Evolutionary conservation across 2,888 invertebrate species (phyloP).

Genomic region (Acanthosoma haemorrhoidale): DNA sequence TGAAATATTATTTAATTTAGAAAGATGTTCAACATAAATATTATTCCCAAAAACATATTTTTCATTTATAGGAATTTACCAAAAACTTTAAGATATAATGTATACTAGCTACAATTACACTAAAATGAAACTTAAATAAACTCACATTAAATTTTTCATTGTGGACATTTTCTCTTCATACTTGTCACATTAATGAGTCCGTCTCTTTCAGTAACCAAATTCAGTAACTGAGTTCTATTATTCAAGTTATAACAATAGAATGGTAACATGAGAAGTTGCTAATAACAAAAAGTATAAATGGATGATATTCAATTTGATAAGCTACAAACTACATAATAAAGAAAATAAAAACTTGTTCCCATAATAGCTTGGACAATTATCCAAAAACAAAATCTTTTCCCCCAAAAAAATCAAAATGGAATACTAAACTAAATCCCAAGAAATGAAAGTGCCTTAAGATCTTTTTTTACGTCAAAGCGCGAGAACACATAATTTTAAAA

Average conservation of each 20-base stretch:
- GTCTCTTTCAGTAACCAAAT: background rate
- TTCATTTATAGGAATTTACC: too few species aligned
- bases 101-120: background rate
- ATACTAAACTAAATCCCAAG: conserved; percentile 8
- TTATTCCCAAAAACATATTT: too few species aligned
- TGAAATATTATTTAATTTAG: too few species aligned
- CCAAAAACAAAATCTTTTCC: background rate
- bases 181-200: background rate
- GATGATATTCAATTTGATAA: background rate
- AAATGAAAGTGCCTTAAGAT: background rate
- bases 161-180: background rate
- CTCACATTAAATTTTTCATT: background rate
- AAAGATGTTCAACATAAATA: too few species aligned
- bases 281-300: conserved; percentile 8
- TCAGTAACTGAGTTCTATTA: background rate
- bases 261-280: conserved; percentile 25
- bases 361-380: background rate
- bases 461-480: background rate
- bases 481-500: conserved; percentile 16
- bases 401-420: background rate
- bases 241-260: background rate
- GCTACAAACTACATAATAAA: background rate
- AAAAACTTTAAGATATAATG: too few species aligned
- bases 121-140: background rate
- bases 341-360: background rate